Base-by-base conservation (phyloP, 64 coral and sea anemone species). In the Stichodactyla helianthus region DNA sequence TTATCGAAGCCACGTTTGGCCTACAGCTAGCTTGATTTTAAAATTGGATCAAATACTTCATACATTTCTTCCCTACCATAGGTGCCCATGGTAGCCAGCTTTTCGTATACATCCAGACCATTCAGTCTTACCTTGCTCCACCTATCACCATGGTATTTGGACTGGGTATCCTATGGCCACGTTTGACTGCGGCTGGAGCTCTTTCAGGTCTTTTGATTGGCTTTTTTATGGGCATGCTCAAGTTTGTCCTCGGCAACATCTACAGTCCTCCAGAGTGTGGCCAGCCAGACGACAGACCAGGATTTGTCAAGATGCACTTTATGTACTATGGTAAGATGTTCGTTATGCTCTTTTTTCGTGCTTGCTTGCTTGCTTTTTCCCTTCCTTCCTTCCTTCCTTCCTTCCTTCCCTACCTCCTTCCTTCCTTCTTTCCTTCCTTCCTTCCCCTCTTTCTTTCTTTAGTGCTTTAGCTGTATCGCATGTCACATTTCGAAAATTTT, bases 291-390 rank as follows among this genome's bases (percentile, higher is more conserved):
- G 77, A 71, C 55, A 63, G 90, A 55, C 87, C 94, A 77, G 68
- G 87, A 19, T 92, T 92, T 84, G 94, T 71, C 79, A 92, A 92
- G 68, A 62, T 95, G 70, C 90, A 92, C 57, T 95, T 95, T 52
- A 95, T 95, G 94, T 95, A 87, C 68, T 95, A 89, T 78, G 90
- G 94, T 92, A 89, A 92, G 94, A 27, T 54, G 5, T 26, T 26
- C 20, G 7, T 23, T 10, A 13, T 11, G 12, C 23, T 31, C 25
- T 71, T 18, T 70, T 70, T 70, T 25, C 5, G 9, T 8, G 55
- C 9, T 15, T 58, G 55, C 55, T 44, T 44, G 0, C 35, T 44
- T 44, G 35, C 35, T 44, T 44, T 44, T 44, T 44, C 4, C 35
- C 35, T 44, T 35, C 31, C 31, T 2, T 35, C 2, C 31, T 2